Percentiles rank a stretch among this genome's conserved stretches.
Conservation (phyloP, 2,113 vertebrate genomes). For the Nycticorax nycticorax region DNA sequence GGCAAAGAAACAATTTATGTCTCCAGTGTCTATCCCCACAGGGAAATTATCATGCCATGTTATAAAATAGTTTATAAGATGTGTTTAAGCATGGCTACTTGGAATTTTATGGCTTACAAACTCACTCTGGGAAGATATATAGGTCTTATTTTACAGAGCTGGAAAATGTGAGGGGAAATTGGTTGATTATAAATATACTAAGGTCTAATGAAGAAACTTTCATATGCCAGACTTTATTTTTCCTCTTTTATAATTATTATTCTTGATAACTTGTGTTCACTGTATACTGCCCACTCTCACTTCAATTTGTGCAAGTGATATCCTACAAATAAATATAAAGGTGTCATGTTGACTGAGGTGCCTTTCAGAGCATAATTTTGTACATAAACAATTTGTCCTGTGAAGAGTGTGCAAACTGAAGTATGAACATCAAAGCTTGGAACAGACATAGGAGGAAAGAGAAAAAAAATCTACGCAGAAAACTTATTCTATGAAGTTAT, state of each 20-base stretch:
- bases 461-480: neutral
- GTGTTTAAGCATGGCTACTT: slow-evolving; percentile 46
- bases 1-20: neutral
- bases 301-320: neutral
- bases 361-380: slow-evolving; percentile 16
- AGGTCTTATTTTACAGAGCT: slow-evolving; percentile 73
- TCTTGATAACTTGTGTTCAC: slow-evolving; percentile 43
- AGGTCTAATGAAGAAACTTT: slow-evolving; percentile 65
- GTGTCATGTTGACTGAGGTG: neutral
- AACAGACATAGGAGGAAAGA: neutral
- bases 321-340: neutral
- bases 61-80: slow-evolving; percentile 12
- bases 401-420: neutral
- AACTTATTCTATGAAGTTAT: neutral
- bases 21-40: neutral
- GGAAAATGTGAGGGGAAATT: slow-evolving; percentile 76
- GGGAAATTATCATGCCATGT: slow-evolving; percentile 43
- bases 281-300: neutral
- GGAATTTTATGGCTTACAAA: slow-evolving; percentile 21
- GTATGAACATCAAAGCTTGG: neutral
- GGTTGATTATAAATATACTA: slow-evolving; percentile 66
- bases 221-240: slow-evolving; percentile 56
- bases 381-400: neutral
- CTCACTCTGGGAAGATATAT: slow-evolving; percentile 75
- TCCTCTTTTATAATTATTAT: slow-evolving; percentile 50